Conservation (phyloP, 1,140 invertebrate genomes). For the Frieseomelitta varia region DNA sequence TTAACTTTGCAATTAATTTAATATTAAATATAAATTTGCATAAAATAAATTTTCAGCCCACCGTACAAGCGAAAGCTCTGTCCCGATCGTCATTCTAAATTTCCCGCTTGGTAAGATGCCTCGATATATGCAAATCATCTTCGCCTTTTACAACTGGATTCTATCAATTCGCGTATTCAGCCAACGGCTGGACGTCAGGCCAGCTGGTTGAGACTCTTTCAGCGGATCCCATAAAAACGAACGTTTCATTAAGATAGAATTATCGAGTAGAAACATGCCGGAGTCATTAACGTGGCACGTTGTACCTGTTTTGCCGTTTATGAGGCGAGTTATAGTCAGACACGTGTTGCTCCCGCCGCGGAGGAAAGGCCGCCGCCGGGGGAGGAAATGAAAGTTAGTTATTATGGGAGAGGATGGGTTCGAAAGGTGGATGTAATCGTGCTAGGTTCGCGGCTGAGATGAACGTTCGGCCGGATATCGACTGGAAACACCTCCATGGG, state of each 20-base stretch:
- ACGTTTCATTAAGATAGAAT: conserved; percentile 37
- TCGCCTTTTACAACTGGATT: neutral
- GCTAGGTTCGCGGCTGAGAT: neutral
- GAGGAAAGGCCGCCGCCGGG: conserved; percentile 37
- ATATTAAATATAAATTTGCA: too few species aligned
- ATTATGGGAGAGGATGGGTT: conserved; percentile 54
- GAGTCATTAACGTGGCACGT: conserved; percentile 33
- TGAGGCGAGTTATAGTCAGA: conserved; percentile 37
- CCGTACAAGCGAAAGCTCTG: neutral
- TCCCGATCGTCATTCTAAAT: neutral
- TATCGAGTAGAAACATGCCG: conserved; percentile 31
- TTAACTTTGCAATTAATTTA: too few species aligned
- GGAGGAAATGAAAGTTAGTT: conserved; percentile 67
- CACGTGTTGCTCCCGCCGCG: conserved; percentile 33
- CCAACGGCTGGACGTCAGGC: neutral
- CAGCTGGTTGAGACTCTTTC: neutral
- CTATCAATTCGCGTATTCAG: neutral
- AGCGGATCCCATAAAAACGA: conserved; percentile 1
- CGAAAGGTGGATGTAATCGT: conserved; percentile 51
- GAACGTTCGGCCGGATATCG: conserved; percentile 36
- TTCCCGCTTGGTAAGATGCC: too few species aligned
- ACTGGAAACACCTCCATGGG: conserved; percentile 34
- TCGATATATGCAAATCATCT: too few species aligned
- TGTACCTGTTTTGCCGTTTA: conserved; percentile 39
- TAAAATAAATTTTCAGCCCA: too few species aligned